Base-by-base conservation (phyloP, 2,888 invertebrate species). In the Masnerella sp. region DNA sequence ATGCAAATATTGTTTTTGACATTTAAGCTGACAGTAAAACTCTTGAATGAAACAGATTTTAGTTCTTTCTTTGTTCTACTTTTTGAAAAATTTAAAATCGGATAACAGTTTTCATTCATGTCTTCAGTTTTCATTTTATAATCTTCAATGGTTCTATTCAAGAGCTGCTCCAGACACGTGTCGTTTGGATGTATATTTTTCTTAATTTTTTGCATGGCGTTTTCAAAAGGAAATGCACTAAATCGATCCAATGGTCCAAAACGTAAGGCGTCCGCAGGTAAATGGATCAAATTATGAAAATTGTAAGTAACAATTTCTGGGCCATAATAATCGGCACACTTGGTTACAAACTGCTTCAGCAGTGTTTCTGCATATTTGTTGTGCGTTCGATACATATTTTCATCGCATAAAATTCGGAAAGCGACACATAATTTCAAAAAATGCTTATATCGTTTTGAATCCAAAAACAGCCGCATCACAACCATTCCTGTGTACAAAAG, bases 221-320 rank as follows among this genome's bases (percentile, higher is more conserved):
- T 54, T 17, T 54, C 54, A 11, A 54, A 54, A 22, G 40, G 15
- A 28, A 54, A 54, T 40, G 56, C 56, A 7, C 42, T 32, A 43
- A 18, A 56, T 20, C 0, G 1, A n/a, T 56, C 56, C 12, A 77
- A 30, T 1, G 54, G 17, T 54, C 40, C 54, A 40, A 54, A 54
- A 1, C 28, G 25, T 40, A 54, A 25, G 20, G 20, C 40, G 18
- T 11, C 68, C 28, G 62, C 65, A 14, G 72, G 43, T 4, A 83
- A 51, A 74, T 83, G 81, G 9, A 77, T 25, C 1, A 83, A 45
- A n/a, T 59, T 61, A 56, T 83, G 82, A 11, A 81, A 61, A 69
- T 82, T 81, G 45, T 83, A 80, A 0, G 78, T 69, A 8, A 80
- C 17, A 36, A 69, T 72, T 38, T 72, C 32, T 17, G 11, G 17